Evolutionary conservation across 2,797 vertebrate genomes (phyloP).

Genomic region (Myiothlypis chrysogaster): DNA sequence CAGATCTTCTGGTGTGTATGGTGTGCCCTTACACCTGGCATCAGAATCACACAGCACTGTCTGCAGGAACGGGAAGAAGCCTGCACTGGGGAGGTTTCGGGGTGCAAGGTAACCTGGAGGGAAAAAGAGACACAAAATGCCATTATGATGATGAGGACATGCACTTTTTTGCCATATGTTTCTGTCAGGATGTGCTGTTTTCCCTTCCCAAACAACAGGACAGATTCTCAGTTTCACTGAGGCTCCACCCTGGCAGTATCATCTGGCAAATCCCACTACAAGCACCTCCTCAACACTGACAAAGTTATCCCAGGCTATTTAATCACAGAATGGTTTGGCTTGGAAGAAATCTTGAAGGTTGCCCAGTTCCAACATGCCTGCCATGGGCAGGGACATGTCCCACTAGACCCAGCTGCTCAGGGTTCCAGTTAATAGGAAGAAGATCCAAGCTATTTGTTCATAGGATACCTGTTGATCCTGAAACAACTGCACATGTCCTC

Average conservation of each 20-base stretch:
- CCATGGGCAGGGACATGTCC: neutral
- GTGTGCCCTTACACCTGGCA: conserved; percentile 72
- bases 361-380: neutral
- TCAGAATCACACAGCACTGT: conserved; percentile 77
- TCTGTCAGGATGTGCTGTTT: neutral
- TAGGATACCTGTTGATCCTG: neutral
- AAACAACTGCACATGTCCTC: neutral
- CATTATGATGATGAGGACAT: neutral
- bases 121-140: neutral
- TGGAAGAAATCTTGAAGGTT: neutral
- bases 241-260: neutral
- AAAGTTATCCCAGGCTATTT: neutral
- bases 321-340: neutral
- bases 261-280: neutral
- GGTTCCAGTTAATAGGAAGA: neutral
- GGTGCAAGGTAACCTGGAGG: conserved; percentile 79
- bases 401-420: neutral
- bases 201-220: neutral
- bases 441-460: neutral
- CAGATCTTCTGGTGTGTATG: conserved; percentile 69
- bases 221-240: neutral
- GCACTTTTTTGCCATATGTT: neutral
- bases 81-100: conserved; percentile 79
- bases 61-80: conserved; percentile 79
- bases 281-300: neutral